Evolutionary conservation across 2,888 invertebrate species (phyloP), one percentile per base, ranked within the genome.

Genomic region (Microplitis deprimator): DNA sequence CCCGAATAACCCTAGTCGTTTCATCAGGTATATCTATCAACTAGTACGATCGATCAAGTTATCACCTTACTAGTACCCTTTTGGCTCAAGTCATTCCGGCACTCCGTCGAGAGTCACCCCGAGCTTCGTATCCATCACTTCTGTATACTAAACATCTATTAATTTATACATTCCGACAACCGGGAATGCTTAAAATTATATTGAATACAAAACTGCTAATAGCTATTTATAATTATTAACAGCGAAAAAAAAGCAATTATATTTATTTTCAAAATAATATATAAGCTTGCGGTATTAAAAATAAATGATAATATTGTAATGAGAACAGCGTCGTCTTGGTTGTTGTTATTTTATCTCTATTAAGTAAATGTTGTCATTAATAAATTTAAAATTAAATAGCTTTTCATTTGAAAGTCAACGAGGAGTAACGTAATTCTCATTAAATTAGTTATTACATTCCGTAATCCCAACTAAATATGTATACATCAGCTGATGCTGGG

Each of bases 21-120:
- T 50, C 16, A 39, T 59, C 20, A 13, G 7, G 72, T 50, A 38
- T 73, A 65, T 67, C 73, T 67, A 67, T 73, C 65, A 73, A 59
- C 16, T 65, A 16, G 59, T 73, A 59, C 67, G 67, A 73, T 73
- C 73, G 73, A 73, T 68, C 50, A 65, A 67, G 67, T 73, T 73
- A 73, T 59, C 73, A 39, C 29, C 50, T 50, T 16, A 17, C 65
- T 38, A 4, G 29, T 29, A 6, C 67, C 73, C 29, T 17, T 59
- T 40, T 59, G 41, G 17, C 38, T 62, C 20, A 8, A 17, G 20
- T 20, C 10, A 59, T 20, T 59, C 17, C 59, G 2, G 5, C 29
- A 6, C 38, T 65, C 20, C 13, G 38, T 10, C 50, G 50, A 50
- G 13, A 50, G 13, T 8, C 50, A 50, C 13, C 50, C 50, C 50